A percentile compares a stretch with the other conserved stretches of the same genome.
phyloP scores from a whole-genome alignment of 2,888 invertebrate species.

The Rhynchonema sp. region DNA sequence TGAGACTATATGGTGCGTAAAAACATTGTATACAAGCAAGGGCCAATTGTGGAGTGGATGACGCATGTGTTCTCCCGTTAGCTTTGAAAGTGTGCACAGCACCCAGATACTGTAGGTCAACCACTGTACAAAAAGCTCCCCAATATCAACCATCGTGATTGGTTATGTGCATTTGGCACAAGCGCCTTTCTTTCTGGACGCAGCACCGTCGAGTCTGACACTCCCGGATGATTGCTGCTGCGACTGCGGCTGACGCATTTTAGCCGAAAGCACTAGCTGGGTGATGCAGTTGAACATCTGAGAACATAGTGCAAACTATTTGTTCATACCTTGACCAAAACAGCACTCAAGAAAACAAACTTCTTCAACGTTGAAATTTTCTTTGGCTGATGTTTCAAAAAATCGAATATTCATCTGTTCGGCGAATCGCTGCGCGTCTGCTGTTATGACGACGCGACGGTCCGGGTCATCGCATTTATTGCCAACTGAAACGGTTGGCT shows the following conservation, averaged over 20 bases:
- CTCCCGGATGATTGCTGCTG: background rate
- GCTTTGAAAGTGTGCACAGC: too few relatives aligned
- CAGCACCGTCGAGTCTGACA: background rate
- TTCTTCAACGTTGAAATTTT: conserved; percentile 95
- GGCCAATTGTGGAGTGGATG: too few relatives aligned
- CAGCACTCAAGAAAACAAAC: background rate
- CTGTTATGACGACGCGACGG: conserved; percentile 81
- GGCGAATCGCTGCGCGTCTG: conserved; percentile 89
- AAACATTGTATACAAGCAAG: too few relatives aligned
- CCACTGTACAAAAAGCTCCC: too few relatives aligned
- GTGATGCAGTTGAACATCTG: conserved; percentile 54
- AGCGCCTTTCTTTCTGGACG: background rate
- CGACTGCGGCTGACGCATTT: conserved; percentile 33
- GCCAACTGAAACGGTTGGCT: conserved; percentile 45
- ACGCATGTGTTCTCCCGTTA: too few relatives aligned
- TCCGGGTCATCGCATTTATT: conserved; percentile 90
- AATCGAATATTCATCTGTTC: conserved; percentile 88
- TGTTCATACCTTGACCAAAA: too few relatives aligned
- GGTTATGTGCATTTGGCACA: background rate
- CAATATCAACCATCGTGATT: background rate
- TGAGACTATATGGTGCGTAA: too few relatives aligned
- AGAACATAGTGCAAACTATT: background rate
- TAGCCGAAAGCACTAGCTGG: conserved; percentile 60
- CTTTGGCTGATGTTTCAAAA: conserved; percentile 97
- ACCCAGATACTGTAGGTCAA: too few relatives aligned